Conservation (phyloP, 2,888 invertebrate species). For the Microplitis deprimator region DNA sequence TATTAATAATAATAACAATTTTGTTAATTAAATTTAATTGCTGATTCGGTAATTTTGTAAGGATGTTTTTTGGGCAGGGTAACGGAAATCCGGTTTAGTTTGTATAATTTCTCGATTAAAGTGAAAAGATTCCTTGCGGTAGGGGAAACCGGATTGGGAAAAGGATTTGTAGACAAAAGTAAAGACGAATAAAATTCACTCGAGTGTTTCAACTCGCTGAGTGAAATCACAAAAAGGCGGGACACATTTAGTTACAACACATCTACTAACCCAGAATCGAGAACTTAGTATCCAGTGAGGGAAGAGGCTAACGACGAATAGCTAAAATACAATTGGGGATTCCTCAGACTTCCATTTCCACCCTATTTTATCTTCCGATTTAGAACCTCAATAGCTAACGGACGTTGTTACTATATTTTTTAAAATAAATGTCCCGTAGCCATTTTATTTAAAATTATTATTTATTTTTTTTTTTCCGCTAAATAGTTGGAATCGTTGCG, state of each 20-base stretch:
- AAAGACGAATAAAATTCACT: conserved; percentile 29
- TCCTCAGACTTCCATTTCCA: background rate
- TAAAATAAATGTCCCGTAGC: background rate
- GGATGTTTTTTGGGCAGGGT: conserved; percentile 1
- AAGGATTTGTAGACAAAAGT: conserved; percentile 24
- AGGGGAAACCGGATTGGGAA: background rate
- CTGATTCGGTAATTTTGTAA: conserved; percentile 8
- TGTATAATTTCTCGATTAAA: conserved; percentile 41
- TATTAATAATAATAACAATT: background rate
- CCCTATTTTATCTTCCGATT: background rate
- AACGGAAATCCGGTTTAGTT: conserved; percentile 15
- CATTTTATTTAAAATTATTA: no score
- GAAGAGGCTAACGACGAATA: background rate
- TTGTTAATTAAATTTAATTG: background rate
- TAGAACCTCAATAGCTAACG: background rate
- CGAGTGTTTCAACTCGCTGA: conserved; percentile 33
- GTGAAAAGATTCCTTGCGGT: background rate
- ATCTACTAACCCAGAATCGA: conserved; percentile 2
- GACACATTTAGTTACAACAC: conserved; percentile 22
- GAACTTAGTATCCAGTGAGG: background rate
- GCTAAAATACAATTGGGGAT: conserved; percentile 1
- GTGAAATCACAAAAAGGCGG: conserved; percentile 44
- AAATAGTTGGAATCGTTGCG: no score
- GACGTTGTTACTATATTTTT: background rate
- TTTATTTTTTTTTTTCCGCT: no score